Base-by-base conservation (phyloP, 1,140 invertebrate genomes). In the Hycleus phaleratus region DNA sequence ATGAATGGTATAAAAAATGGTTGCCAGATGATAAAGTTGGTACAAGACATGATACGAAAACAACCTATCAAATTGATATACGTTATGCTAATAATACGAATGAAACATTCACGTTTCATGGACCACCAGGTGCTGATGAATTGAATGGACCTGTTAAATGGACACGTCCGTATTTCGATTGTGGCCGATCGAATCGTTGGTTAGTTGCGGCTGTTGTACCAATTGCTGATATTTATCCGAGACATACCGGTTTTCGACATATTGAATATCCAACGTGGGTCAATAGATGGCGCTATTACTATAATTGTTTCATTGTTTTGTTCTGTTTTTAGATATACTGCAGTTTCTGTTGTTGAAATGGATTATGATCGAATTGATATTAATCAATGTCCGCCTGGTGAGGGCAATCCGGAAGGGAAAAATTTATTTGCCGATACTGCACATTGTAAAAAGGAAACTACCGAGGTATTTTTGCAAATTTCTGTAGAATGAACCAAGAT, bases 301-400 rank as follows among this genome's bases (percentile, higher is more conserved):
- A 38, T 50, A 18, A 50, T 50, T 48, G 38, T 4, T 18, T 5
- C 1, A 42, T 1, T 46, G 45, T 18, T 18, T 18, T 18, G 18
- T 18, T 18, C 59, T 58, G 18, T 50, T 56, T 67, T 60, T 62
- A 95, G 93, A 63, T 96, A 97, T 71, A 95, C 95, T 2, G 95
- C 91, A 25, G 86, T 90, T 46, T 83, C 91, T 0, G 92, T 97
- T 0, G 82, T 97, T 72, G 95, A 98, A 82, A 90, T 97, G 82
- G 95, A 99, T 72, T 95, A 94, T 79, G 93, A 98, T 61, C 81
- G 95, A 68, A 92, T 98, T 76, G 95, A 98, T 74, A 95, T 98
- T 73, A 98, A 98, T 78, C 95, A 97, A 69, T 99, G 95, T 83
- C 93, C 94, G 0, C 77, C 77, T 57, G 88, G 92, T 58, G 74